Evolutionary conservation across 2,113 vertebrate genomes (phyloP), one percentile per base, ranked within the genome.

Genomic region (Xenopus laevis): DNA sequence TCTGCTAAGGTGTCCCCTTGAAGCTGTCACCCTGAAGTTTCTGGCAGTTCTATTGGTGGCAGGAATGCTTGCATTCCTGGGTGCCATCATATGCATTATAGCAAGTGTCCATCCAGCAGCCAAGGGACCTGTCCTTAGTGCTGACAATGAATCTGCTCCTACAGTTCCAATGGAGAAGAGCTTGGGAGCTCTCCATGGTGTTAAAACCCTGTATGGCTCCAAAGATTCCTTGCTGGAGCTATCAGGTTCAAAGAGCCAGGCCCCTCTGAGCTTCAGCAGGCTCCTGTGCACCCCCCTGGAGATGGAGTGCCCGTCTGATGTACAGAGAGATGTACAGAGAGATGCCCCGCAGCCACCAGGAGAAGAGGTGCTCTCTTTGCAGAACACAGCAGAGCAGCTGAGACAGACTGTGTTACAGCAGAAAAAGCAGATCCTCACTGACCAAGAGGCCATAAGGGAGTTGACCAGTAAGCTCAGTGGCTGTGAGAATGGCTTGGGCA

Each of bases 21-120:
- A 80, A 82, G 88, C 92, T 93, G 93, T 94, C 92, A 97, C 87
- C 93, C 96, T 97, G 96, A 97, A 98, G 96, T 96, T 97, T 93
- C 94, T 98, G 73, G 94, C 95, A 68, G 89, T 97, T 65, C 92
- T 98, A 79, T 85, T 98, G 89, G 96, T 94, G 94, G 95, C 95
- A 91, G 96, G 96, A 83, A 97, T 98, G 96, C 95, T 98, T 93
- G 96, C 95, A 84, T 96, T 98, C 87, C 93, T 98, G 81, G 96
- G 95, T 83, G 96, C 96, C 78, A 94, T 98, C 73, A 96, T 97
- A 86, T 97, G 96, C 92, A 98, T 98, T 89, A 96, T 98, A 86
- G 95, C 94, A 82, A 95, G 94, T 79, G 94, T 97, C 78, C 94
- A 95, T 90, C 93, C 94, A 74, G 94, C 94, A 79, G 92, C 91